Conservation (phyloP, 2,888 invertebrate species). For the Phorcus lineatus region DNA sequence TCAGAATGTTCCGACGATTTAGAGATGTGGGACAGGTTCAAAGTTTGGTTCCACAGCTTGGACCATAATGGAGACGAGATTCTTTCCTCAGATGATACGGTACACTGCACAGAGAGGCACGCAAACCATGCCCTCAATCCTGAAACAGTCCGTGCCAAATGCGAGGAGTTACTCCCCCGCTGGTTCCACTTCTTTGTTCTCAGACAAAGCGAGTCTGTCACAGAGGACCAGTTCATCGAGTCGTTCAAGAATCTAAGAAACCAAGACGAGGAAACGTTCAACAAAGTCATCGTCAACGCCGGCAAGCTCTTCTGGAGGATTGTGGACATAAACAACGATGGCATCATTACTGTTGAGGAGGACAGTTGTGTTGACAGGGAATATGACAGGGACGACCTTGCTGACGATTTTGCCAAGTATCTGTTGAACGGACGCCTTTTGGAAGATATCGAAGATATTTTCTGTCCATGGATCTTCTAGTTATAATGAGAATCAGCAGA, state of each 20-base stretch:
- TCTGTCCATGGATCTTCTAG: not conserved
- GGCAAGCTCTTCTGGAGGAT: not conserved
- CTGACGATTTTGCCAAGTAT: not conserved
- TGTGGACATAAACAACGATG: not conserved
- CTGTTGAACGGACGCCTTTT: not conserved
- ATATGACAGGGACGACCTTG: not conserved
- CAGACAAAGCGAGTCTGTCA: not conserved
- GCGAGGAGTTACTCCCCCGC: not conserved
- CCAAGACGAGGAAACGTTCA: not conserved
- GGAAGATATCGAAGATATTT: not conserved
- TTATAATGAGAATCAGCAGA: too few relatives aligned
- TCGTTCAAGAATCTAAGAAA: not conserved
- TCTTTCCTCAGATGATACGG: not conserved
- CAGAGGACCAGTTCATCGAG: not conserved
- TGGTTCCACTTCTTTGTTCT: not conserved
- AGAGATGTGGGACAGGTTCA: conserved; percentile 32
- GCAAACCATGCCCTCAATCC: too few relatives aligned
- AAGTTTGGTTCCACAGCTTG: conserved; percentile 27
- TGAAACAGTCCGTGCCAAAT: not conserved
- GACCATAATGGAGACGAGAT: not conserved
- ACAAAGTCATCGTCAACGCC: not conserved
- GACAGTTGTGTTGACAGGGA: not conserved
- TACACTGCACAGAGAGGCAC: not conserved
- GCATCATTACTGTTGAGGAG: not conserved
- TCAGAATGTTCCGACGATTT: too few relatives aligned